These are phyloP conservation scores for Noctua comes DNA, from an alignment of 2,888 invertebrate species.

Conservation along the genomic window DNA sequence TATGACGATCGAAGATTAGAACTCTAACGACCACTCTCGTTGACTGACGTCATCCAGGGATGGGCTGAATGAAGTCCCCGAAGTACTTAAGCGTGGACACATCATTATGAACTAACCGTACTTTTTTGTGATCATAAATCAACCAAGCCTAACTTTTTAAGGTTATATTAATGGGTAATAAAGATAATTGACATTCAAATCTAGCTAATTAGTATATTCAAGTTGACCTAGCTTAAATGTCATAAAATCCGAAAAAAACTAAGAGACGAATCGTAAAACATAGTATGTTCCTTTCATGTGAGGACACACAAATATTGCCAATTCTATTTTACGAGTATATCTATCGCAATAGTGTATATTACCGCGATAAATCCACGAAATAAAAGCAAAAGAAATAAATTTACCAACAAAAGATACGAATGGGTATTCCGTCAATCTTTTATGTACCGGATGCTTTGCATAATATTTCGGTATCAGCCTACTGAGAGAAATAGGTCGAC, in stretches of 20 bases:
- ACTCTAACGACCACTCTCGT: conserved; percentile 23
- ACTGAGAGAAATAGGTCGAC: conserved; percentile 37
- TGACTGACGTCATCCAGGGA: conserved; percentile 25
- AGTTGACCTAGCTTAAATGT: neutral
- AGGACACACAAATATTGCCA: conserved; percentile 3
- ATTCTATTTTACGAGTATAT: conserved; percentile 14
- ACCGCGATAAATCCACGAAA: conserved; percentile 38
- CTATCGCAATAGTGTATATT: neutral
- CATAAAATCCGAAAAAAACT: neutral
- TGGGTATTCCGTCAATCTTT: conserved; percentile 57
- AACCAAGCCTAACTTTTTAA: conserved; percentile 11
- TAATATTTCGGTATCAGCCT: conserved; percentile 47
- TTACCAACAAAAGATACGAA: conserved; percentile 48
- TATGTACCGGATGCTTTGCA: conserved; percentile 57
- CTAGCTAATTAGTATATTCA: too few species aligned
- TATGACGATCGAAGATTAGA: conserved; percentile 28
- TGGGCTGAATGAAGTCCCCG: neutral
- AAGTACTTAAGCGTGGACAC: conserved; percentile 1
- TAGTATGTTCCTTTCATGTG: neutral
- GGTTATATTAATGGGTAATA: conserved; percentile 1
- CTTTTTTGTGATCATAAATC: conserved; percentile 17
- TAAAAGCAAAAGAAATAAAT: conserved; percentile 49
- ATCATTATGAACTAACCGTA: neutral
- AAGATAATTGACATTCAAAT: conserved; percentile 2
- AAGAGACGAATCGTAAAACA: neutral